These are phyloP conservation scores for Eugnorisma glareosa DNA, from an alignment of 2,888 invertebrate genomes.

Conservation along the genomic window DNA sequence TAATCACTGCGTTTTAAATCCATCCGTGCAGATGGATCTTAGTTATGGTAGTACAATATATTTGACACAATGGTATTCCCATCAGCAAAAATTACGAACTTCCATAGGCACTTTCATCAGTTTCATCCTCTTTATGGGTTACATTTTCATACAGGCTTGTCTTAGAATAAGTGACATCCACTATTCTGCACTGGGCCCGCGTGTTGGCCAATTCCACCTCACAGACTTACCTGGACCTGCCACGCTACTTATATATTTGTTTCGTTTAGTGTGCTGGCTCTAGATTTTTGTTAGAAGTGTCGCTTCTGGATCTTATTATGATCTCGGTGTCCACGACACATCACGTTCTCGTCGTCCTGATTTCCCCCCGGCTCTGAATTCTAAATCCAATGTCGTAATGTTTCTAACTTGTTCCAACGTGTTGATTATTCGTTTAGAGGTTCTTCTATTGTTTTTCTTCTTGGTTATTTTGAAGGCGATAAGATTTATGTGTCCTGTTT, in stretches of 20 bases:
- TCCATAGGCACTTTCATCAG: background rate
- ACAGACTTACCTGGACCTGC: background rate
- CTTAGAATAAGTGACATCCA: background rate
- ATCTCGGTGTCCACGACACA: slow-evolving; percentile 27
- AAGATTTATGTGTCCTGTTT: background rate
- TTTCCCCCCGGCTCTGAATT: slow-evolving; percentile 66
- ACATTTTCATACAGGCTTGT: background rate
- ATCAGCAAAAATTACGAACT: background rate
- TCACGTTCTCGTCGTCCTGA: slow-evolving; percentile 59
- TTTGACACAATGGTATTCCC: background rate
- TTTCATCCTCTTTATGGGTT: background rate
- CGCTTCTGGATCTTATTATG: slow-evolving; percentile 22
- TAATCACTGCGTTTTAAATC: background rate
- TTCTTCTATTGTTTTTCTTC: slow-evolving; percentile 53
- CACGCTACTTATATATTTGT: background rate
- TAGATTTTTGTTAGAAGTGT: slow-evolving; percentile 1
- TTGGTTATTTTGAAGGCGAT: slow-evolving; percentile 20
- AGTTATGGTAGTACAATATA: background rate
- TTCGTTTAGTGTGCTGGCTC: too few species aligned
- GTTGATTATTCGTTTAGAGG: slow-evolving; percentile 62
- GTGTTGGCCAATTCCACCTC: background rate
- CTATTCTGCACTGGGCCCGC: background rate
- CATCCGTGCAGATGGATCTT: background rate
- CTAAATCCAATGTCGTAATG: slow-evolving; percentile 67
- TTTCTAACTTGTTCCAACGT: slow-evolving; percentile 57